These are phyloP conservation scores for Andricus quercusramuli DNA, from an alignment of 2,888 invertebrate genomes.

Conservation along the genomic window DNA sequence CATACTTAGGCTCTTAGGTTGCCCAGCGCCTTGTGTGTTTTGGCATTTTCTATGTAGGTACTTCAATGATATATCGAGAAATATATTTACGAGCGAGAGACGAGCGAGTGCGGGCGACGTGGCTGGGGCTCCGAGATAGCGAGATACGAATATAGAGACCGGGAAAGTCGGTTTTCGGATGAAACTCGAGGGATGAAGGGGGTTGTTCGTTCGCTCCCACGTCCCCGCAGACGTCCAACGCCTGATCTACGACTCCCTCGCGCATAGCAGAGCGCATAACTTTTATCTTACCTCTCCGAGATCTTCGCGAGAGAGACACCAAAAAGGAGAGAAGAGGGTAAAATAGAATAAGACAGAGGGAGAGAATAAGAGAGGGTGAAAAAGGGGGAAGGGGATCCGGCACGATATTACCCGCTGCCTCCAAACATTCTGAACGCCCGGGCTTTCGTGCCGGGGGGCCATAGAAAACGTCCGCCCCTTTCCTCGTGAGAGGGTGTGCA, in stretches of 20 bases:
- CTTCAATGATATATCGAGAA: slow-evolving; percentile 38
- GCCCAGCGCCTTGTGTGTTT: slow-evolving; percentile 60
- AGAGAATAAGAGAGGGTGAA: slow-evolving; percentile 11
- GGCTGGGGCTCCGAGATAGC: slow-evolving; percentile 70
- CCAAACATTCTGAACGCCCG: slow-evolving; percentile 48
- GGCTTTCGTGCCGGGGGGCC: slow-evolving; percentile 50
- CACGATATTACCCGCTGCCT: slow-evolving; percentile 53
- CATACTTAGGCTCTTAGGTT: slow-evolving; percentile 53
- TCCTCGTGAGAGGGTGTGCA: slow-evolving; percentile 65
- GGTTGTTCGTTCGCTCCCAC: slow-evolving; percentile 62
- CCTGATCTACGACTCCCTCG: slow-evolving; percentile 78
- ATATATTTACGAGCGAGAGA: slow-evolving; percentile 41
- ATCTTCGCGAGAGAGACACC: slow-evolving; percentile 47
- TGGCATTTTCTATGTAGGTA: slow-evolving; percentile 61
- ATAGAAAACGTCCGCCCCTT: slow-evolving; percentile 59
- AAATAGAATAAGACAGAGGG: slow-evolving; percentile 29
- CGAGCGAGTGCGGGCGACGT: slow-evolving; percentile 45
- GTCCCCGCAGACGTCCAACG: slow-evolving; percentile 77
- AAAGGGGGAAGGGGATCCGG: slow-evolving; percentile 42
- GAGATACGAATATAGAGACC: slow-evolving; percentile 68
- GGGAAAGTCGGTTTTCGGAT: slow-evolving; percentile 55
- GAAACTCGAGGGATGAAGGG: slow-evolving; percentile 56
- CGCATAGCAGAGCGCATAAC: slow-evolving; percentile 77
- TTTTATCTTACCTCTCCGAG: slow-evolving; percentile 69
- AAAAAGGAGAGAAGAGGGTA: slow-evolving; percentile 50